These are phyloP conservation scores for Sminthurinus aureus DNA, from an alignment of 2,888 invertebrate species.

Conservation along the genomic window DNA sequence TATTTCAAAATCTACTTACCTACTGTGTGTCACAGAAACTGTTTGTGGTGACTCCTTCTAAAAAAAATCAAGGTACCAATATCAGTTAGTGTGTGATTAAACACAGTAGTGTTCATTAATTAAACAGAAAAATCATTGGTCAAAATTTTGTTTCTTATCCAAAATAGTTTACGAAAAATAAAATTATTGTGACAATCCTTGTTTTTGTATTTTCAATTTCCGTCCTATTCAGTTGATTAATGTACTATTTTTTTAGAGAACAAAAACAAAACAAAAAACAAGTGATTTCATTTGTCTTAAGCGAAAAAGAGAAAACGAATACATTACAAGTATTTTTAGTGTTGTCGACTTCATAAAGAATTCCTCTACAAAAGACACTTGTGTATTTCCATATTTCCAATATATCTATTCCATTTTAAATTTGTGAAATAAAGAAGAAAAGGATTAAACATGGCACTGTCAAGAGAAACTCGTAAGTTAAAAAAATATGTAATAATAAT, in stretches of 20 bases:
- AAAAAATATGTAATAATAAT: neutral
- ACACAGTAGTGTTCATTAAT: neutral
- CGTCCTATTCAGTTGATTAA: neutral
- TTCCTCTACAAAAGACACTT: too few relatives aligned
- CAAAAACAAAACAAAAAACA: neutral
- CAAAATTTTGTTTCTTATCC: neutral
- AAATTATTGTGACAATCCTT: neutral
- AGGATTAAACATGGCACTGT: constrained; percentile 3
- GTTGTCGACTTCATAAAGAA: neutral
- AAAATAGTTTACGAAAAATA: neutral
- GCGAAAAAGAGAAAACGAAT: neutral
- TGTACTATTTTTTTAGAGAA: neutral
- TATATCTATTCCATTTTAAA: constrained; percentile 1
- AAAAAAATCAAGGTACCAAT: neutral
- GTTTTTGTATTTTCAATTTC: neutral
- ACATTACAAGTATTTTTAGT: neutral
- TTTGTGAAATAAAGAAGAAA: neutral
- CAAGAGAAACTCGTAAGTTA: constrained; percentile 3
- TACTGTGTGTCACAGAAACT: constrained; percentile 10
- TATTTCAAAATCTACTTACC: neutral
- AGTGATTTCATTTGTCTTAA: neutral
- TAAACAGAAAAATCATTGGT: neutral
- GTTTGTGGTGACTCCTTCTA: neutral
- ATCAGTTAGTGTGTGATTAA: neutral
- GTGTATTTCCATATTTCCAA: too few relatives aligned